Evolutionary conservation across 92 coral and sea anemone genomes (phyloP), one percentile per base, ranked within the genome.

Genomic region (Parazoanthus swiftii): DNA sequence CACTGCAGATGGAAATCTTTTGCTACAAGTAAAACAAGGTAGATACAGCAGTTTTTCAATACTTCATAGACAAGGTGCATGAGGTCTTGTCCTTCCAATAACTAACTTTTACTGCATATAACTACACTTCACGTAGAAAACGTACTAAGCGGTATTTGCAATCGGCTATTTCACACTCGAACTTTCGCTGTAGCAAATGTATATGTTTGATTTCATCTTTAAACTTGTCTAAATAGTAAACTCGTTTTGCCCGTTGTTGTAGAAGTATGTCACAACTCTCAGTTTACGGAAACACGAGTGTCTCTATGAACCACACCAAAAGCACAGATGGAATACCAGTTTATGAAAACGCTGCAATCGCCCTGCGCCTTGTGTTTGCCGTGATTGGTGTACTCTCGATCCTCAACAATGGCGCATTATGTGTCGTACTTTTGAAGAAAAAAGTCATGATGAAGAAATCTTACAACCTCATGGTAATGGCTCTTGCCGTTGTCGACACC

Each of bases 401-500:
- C 50, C 11, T 75, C 29, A 75, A 75, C 79, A 75, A 75, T 75
- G 79, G 79, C 21, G 26, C 79, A 39, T 23, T 75, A 0, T 75
- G 79, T 16, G 18, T 75, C 46, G 79, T 75, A 51, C 79, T 75
- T 39, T 21, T 75, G 13, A 75, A 14, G 46, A 75, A 75, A 18
- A 39, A 75, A 14, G n/a, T 16, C 8, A 75, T 75, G 79, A 38
- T 23, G 79, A 75, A 75, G 79, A 75, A 75, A 23, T 75, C 79
- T 0, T 75, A 75, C 50, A 75, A 75, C 6, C 51, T 39, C 2
- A 75, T 75, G 79, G 25, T 75, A 44, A 20, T 75, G 51, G 46
- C 79, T 1, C 79, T 75, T 75, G 79, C 79, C 20, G 79, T 38
- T 16, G 79, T 75, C n/a, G 79, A 75, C 20, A 75, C 79, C 1